phyloP scores from a whole-genome alignment of 2,888 invertebrate species.

The Phortica okadai region DNA sequence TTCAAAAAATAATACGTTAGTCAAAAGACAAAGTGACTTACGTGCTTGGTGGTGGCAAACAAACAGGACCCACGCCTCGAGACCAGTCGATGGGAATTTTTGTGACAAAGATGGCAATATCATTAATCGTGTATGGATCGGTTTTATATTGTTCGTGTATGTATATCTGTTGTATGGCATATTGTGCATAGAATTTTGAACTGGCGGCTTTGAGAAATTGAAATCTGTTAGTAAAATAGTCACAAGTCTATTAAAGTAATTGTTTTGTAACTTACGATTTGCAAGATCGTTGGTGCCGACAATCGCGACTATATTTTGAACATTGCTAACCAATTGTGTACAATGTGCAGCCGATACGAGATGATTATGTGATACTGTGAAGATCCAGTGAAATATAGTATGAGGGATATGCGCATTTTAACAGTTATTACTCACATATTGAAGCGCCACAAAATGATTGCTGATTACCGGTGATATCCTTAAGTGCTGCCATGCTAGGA shows the following conservation, averaged over 20 bases:
- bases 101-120: slow-evolving; percentile 78
- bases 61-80: slow-evolving; percentile 79
- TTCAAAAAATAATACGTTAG: not conserved
- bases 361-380: slow-evolving; percentile 70
- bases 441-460: slow-evolving; percentile 76
- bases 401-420: too few relatives aligned
- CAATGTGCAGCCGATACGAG: slow-evolving; percentile 79
- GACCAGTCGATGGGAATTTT: slow-evolving; percentile 76
- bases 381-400: not conserved
- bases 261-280: slow-evolving; percentile 68
- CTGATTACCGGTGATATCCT: slow-evolving; percentile 43
- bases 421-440: slow-evolving; percentile 71
- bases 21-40: slow-evolving; percentile 48
- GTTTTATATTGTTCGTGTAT: slow-evolving; percentile 55
- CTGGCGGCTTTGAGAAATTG: slow-evolving; percentile 45
- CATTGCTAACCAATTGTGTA: slow-evolving; percentile 33
- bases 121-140: slow-evolving; percentile 71
- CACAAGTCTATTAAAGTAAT: not conserved
- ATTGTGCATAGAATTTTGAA: slow-evolving; percentile 66
- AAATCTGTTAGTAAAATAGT: not conserved
- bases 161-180: slow-evolving; percentile 64
- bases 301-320: slow-evolving; percentile 70
- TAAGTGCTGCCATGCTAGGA: slow-evolving; percentile 79
- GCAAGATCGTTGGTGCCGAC: slow-evolving; percentile 78
- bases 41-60: slow-evolving; percentile 78